A percentile compares a stretch with the other conserved stretches of the same genome.
Evolutionary conservation across 2,888 invertebrate species (phyloP).

Genomic region (Heliconius aoede): DNA sequence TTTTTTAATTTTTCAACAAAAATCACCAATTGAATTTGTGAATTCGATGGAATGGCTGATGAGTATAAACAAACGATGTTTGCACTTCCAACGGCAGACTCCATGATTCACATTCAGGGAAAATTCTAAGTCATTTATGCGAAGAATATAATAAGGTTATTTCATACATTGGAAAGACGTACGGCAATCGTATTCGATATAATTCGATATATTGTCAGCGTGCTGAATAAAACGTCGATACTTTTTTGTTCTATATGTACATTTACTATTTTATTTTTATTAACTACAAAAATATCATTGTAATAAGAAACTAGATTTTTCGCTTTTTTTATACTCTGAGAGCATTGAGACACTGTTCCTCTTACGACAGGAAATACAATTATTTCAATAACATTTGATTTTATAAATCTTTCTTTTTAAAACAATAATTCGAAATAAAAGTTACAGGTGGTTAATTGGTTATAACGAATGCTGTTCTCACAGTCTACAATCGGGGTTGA

Average conservation of each 20-base stretch:
- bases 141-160: slow-evolving; percentile 41
- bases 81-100: slow-evolving; percentile 47
- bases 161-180: slow-evolving; percentile 18
- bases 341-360: no score
- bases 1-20: slow-evolving; percentile 40
- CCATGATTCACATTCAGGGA: slow-evolving; percentile 46
- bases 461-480: neutral
- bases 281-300: neutral
- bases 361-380: no score
- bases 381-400: no score
- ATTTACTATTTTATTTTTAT: neutral
- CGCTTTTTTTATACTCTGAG: no score
- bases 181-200: slow-evolving; percentile 8
- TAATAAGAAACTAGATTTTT: no score
- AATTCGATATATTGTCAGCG: slow-evolving; percentile 16
- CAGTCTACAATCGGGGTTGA: neutral
- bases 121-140: slow-evolving; percentile 48
- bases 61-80: slow-evolving; percentile 49
- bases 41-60: slow-evolving; percentile 41
- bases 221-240: neutral
- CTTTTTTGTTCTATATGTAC: neutral
- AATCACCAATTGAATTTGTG: slow-evolving; percentile 42
- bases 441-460: no score
- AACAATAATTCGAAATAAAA: neutral
- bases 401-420: neutral